These are phyloP conservation scores for Eumaeus atala DNA, from an alignment of 1,140 invertebrate genomes.

Conservation along the genomic window DNA sequence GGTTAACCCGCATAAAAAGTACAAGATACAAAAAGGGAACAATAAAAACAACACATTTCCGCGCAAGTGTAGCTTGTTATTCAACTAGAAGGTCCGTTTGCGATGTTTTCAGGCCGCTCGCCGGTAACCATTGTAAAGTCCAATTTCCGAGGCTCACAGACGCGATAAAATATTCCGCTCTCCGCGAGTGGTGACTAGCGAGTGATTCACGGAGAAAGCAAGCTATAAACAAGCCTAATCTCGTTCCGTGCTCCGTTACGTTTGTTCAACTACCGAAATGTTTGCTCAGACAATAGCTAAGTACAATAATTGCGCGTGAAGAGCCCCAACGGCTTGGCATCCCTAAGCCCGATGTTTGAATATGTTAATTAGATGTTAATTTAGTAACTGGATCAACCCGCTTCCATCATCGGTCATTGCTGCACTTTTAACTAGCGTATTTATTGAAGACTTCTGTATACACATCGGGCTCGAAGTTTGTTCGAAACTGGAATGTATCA, in stretches of 20 bases:
- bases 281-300: slow-evolving; percentile 63
- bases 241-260: slow-evolving; percentile 57
- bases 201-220: slow-evolving; percentile 36
- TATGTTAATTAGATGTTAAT: slow-evolving; percentile 71
- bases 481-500: slow-evolving; percentile 29
- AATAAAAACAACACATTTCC: neutral
- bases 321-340: slow-evolving; percentile 46
- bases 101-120: neutral
- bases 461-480: slow-evolving; percentile 35
- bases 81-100: neutral
- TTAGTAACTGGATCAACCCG: slow-evolving; percentile 60
- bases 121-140: neutral
- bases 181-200: slow-evolving; percentile 19
- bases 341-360: slow-evolving; percentile 61
- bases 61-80: neutral
- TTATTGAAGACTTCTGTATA: slow-evolving; percentile 56
- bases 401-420: slow-evolving; percentile 44
- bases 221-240: slow-evolving; percentile 61
- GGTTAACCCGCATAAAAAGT: too few relatives aligned
- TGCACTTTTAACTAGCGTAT: slow-evolving; percentile 41
- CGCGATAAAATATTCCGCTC: slow-evolving; percentile 24
- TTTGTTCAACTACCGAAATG: slow-evolving; percentile 55
- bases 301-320: slow-evolving; percentile 64
- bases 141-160: slow-evolving; percentile 25
- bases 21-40: too few relatives aligned